Percentiles rank a stretch among this genome's conserved stretches.
Evolutionary conservation across 2,888 invertebrate species (phyloP).

Genomic region (Lasius platythorax): DNA sequence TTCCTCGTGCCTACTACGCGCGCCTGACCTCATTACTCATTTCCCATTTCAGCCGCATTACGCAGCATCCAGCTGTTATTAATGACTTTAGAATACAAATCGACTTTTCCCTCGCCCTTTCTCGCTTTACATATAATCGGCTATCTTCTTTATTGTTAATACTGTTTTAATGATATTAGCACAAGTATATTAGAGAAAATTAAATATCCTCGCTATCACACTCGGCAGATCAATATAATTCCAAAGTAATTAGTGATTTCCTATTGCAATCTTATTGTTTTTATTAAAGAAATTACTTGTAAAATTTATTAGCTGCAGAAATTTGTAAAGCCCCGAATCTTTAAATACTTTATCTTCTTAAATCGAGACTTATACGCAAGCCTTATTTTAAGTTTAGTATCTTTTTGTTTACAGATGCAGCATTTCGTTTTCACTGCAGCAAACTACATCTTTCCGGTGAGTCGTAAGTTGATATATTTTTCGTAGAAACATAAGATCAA

Average conservation of each 20-base stretch:
- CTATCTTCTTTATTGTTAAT: slow-evolving; percentile 41
- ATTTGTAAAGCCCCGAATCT: not conserved
- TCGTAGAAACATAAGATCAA: not conserved
- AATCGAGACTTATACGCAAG: slow-evolving; percentile 13
- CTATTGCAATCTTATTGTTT: slow-evolving; percentile 23
- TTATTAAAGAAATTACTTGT: not conserved
- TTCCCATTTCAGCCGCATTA: slow-evolving; percentile 74
- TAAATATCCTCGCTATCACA: not conserved
- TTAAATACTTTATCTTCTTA: not conserved
- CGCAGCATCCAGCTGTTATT: slow-evolving; percentile 71
- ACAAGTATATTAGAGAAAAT: not conserved
- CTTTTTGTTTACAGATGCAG: not conserved
- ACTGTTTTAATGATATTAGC: not conserved
- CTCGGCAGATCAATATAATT: not conserved
- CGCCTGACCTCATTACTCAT: slow-evolving; percentile 73
- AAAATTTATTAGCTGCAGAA: not conserved
- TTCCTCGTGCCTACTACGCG: slow-evolving; percentile 55
- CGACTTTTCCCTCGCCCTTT: slow-evolving; percentile 32
- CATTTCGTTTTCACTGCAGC: not conserved
- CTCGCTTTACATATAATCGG: not conserved
- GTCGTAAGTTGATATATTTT: not conserved
- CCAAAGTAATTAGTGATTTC: not conserved
- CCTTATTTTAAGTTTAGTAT: slow-evolving; percentile 15
- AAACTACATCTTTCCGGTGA: not conserved
- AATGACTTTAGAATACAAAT: slow-evolving; percentile 70